phyloP scores from a whole-genome alignment of 1,140 invertebrate genomes.

The Pararge aegeria region DNA sequence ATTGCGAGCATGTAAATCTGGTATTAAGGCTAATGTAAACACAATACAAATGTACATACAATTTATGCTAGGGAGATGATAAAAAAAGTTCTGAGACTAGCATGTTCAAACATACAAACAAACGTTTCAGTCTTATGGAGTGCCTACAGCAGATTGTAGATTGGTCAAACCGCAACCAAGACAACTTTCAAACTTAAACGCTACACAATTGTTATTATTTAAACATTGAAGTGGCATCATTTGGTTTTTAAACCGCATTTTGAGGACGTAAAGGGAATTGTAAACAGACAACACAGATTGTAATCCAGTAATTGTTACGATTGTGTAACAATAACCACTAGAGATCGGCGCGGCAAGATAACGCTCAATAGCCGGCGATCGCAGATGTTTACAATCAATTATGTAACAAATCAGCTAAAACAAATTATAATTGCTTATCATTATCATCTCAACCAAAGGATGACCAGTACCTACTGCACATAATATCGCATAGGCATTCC shows the following conservation, averaged over 20 bases:
- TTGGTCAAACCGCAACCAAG: neutral
- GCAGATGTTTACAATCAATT: neutral
- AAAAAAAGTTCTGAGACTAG: too few species aligned
- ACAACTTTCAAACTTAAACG: neutral
- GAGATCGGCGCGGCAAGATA: neutral
- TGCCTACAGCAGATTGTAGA: too few species aligned
- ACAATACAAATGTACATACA: too few species aligned
- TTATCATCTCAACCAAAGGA: too few species aligned
- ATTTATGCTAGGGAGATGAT: too few species aligned
- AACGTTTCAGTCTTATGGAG: too few species aligned
- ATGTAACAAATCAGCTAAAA: neutral
- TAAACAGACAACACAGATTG: neutral
- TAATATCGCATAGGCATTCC: too few species aligned
- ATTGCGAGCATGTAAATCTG: too few species aligned
- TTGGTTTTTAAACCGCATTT: neutral
- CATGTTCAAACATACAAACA: too few species aligned
- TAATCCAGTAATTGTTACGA: neutral
- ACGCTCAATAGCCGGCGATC: neutral
- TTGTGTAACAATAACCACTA: neutral
- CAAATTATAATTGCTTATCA: too few species aligned
- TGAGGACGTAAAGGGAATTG: neutral
- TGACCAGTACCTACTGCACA: too few species aligned
- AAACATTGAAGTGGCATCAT: neutral
- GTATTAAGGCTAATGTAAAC: too few species aligned
- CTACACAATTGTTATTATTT: neutral